Evolutionary conservation across 2,797 vertebrate species (phyloP).

Genomic region (Benthosema pterotum): DNA sequence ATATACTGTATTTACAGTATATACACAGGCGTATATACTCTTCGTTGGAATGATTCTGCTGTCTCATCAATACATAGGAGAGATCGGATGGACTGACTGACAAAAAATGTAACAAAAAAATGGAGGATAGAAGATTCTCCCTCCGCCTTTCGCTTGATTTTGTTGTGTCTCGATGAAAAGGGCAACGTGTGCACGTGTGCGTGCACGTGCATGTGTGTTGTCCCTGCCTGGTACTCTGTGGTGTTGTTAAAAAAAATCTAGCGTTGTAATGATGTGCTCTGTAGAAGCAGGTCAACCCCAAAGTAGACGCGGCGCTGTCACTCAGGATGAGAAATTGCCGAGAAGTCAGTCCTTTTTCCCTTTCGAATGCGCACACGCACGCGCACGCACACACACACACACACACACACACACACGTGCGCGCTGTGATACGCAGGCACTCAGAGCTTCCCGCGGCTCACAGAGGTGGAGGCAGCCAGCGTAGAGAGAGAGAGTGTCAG

Average conservation of each 20-base stretch:
- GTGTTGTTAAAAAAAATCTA: no score
- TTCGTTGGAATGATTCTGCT: conserved; percentile 20
- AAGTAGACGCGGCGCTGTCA: background rate
- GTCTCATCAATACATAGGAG: conserved; percentile 38
- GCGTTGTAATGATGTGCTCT: conserved; percentile 3
- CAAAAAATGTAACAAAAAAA: no score
- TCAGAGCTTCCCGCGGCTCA: background rate
- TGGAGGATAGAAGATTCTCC: no score
- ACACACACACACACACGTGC: background rate
- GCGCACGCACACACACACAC: background rate
- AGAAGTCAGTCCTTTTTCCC: background rate
- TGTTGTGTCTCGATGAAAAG: no score
- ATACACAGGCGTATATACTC: conserved; percentile 4
- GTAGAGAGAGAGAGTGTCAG: conserved; percentile 11
- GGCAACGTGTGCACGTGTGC: no score
- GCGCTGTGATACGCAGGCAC: background rate
- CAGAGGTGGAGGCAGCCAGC: background rate
- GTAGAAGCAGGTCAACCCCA: conserved; percentile 10
- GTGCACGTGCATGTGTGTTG: background rate
- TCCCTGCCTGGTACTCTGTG: background rate
- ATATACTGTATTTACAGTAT: conserved; percentile 28
- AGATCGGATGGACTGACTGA: background rate
- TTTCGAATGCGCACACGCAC: background rate
- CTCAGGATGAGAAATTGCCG: background rate
- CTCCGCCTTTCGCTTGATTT: no score